A percentile compares a stretch with the other conserved stretches of the same genome.
Conservation (phyloP, 2,797 vertebrate genomes). For the Delichon dasypus region DNA sequence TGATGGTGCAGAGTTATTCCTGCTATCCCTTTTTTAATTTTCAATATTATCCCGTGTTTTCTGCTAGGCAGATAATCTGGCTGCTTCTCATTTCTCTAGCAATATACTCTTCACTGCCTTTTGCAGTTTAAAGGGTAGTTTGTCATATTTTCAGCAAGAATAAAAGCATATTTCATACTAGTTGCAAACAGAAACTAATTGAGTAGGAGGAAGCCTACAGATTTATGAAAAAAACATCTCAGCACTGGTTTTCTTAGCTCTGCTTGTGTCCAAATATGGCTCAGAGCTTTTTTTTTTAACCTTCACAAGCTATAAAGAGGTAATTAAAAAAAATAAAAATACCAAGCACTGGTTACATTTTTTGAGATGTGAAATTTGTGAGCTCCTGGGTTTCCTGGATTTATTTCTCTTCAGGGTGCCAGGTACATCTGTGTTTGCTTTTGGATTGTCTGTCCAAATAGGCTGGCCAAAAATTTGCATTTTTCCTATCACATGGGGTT, state of each 20-base stretch:
- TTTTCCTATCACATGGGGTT: background rate
- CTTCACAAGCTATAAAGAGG: background rate
- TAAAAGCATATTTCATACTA: background rate
- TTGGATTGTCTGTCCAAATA: background rate
- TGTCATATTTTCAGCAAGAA: background rate
- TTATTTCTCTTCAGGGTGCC: background rate
- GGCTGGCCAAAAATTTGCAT: background rate
- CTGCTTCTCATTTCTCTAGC: background rate
- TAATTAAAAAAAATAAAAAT: background rate
- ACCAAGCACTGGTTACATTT: background rate
- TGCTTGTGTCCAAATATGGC: background rate
- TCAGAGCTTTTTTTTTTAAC: background rate
- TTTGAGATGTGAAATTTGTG: background rate
- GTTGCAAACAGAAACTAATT: conserved; percentile 17
- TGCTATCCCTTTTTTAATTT: background rate
- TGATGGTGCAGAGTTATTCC: background rate
- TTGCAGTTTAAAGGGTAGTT: background rate
- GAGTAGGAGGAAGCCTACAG: conserved; percentile 22
- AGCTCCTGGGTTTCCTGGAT: background rate
- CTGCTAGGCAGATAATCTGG: background rate
- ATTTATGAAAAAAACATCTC: background rate
- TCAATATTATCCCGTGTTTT: background rate
- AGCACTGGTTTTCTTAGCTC: background rate
- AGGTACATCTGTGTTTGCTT: background rate
- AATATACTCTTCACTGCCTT: background rate